phyloP scores from a whole-genome alignment of 2,797 vertebrate species.

The Danio albolineatus region DNA sequence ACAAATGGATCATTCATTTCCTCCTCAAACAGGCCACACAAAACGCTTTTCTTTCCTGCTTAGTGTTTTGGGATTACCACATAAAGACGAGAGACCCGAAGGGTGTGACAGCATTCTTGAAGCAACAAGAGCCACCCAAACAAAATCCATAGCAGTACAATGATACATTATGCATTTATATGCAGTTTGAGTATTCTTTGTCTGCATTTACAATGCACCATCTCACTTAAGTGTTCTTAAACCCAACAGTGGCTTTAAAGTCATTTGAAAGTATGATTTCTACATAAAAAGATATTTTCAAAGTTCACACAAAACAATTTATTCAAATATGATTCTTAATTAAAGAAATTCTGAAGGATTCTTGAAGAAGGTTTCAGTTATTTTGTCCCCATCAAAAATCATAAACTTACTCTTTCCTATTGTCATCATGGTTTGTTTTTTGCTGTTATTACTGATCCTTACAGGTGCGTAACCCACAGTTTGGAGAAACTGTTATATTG shows the following conservation, averaged over 20 bases:
- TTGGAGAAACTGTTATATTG: too few species aligned
- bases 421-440: too few species aligned
- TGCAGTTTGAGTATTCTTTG: neutral
- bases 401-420: too few species aligned
- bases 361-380: too few species aligned
- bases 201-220: neutral
- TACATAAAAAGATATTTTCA: neutral
- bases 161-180: neutral
- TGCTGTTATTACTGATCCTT: too few species aligned
- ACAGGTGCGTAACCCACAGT: too few species aligned
- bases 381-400: too few species aligned
- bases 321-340: too few species aligned
- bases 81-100: conserved; percentile 16
- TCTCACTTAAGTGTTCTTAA: neutral
- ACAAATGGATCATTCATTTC: conserved; percentile 9
- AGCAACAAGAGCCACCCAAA: conserved; percentile 20
- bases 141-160: neutral
- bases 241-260: neutral
- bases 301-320: neutral
- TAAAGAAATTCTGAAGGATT: too few species aligned
- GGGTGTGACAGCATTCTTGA: conserved; percentile 19
- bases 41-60: conserved; percentile 9
- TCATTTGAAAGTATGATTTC: conserved; percentile 5
- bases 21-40: conserved; percentile 22
- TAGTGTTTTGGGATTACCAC: conserved; percentile 11